Base-by-base conservation (phyloP, 1,140 invertebrate species). In the Drosophila persimilis region DNA sequence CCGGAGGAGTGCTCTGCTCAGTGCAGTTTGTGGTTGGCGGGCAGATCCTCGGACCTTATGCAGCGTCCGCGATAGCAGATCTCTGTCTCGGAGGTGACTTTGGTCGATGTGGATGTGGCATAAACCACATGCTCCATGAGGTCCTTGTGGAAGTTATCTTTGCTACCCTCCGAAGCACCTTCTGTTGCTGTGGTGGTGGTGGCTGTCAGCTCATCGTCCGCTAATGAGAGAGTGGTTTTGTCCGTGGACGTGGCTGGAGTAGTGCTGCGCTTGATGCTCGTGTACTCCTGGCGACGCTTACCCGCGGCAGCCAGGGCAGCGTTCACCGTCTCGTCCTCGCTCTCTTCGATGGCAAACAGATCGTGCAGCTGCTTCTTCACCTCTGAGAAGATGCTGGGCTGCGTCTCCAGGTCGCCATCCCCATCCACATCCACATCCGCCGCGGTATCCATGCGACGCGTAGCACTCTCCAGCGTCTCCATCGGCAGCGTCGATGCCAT, bases 61-160 rank as follows among this genome's bases (percentile, higher is more conserved):
- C 96, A 97, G 74, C 95, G 94, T 17, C 96, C 96, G 80, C 95
- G 94, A 88, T 95, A 97, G 80, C 96, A 97, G 50, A 97, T 97
- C 92, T 97, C 96, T 17, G 96, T 96, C 93, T 96, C 96, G 66
- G 96, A 95, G 7, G 96, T 96, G 35, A 96, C 93, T 92, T 96
- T 95, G 47, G 78, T 89, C 1, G 95, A 96, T 48, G 95, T 96
- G 1, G 95, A 95, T 1, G 95, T 94, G 92, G 66, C 93, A 91
- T 60, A 94, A 85, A 90, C 94, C 90, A 92, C 93, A 91, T 83
- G 91, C 92, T 80, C 90, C 91, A 92, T 88, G 51, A 89, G 81
- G 58, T 91, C 88, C 66, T 77, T 89, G 78, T 79, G 92, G 89
- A 69, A 92, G 44, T 73, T 88, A 6, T 84, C 89, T 62, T 80